Conservation (phyloP, 2,888 invertebrate genomes). For the Parthenolecanium corni region DNA sequence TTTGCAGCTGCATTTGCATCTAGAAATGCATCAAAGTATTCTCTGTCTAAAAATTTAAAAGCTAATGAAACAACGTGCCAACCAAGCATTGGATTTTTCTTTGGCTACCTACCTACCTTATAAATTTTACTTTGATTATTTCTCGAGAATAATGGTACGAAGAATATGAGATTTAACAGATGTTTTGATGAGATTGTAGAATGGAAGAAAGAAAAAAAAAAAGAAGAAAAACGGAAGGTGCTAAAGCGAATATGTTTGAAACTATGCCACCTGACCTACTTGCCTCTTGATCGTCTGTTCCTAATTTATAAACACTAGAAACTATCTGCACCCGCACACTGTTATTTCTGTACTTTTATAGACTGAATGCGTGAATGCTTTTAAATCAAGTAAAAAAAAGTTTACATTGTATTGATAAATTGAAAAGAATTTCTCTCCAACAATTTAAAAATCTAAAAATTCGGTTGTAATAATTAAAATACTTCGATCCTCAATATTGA, state of each 20-base stretch:
- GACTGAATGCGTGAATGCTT: not conserved
- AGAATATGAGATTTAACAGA: slow-evolving; percentile 24
- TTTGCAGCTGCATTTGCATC: no score
- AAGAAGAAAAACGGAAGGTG: slow-evolving; percentile 10
- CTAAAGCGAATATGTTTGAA: slow-evolving; percentile 16
- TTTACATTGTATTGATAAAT: no score
- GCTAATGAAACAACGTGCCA: no score
- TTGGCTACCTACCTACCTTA: no score
- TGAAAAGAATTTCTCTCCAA: no score
- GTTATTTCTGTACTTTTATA: slow-evolving; percentile 8
- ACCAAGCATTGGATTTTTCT: no score
- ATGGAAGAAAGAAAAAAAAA: not conserved
- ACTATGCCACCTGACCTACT: slow-evolving; percentile 24
- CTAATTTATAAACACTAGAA: not conserved
- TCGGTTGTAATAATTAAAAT: no score
- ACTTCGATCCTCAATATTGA: no score
- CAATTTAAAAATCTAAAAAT: no score
- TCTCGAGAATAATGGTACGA: not conserved
- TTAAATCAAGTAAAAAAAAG: not conserved
- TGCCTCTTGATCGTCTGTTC: slow-evolving; percentile 2
- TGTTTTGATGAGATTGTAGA: slow-evolving; percentile 23
- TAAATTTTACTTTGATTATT: slow-evolving; percentile 2
- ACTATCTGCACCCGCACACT: not conserved
- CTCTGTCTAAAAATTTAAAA: no score
- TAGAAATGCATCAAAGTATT: no score